These are phyloP conservation scores for Tipula unca DNA, from an alignment of 2,888 invertebrate genomes.

Conservation along the genomic window DNA sequence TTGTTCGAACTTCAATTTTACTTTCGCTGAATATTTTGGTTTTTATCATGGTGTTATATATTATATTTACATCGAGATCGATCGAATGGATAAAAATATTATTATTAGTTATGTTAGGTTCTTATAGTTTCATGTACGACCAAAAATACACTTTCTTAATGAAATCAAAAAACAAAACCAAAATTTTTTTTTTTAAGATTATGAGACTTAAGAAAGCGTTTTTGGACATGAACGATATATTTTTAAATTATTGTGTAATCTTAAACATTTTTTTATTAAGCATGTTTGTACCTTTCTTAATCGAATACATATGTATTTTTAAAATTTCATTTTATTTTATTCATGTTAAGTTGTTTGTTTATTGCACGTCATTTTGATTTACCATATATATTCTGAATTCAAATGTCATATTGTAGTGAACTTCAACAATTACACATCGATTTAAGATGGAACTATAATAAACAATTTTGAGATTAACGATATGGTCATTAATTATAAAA, in stretches of 20 bases:
- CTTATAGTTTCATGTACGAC: background rate
- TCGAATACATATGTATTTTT: background rate
- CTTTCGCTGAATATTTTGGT: background rate
- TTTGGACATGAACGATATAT: background rate
- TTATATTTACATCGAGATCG: background rate
- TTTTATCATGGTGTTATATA: background rate
- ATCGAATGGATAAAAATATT: background rate
- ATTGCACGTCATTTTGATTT: too few species aligned
- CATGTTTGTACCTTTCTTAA: background rate
- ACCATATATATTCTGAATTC: too few species aligned
- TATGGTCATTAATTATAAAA: too few species aligned
- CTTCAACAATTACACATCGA: too few species aligned
- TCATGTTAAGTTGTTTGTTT: too few species aligned
- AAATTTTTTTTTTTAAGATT: background rate
- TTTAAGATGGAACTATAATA: too few species aligned
- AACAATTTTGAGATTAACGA: too few species aligned
- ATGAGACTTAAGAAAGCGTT: background rate
- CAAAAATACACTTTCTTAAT: background rate
- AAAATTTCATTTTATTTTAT: too few species aligned
- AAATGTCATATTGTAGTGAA: too few species aligned
- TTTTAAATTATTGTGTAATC: background rate
- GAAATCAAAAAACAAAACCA: background rate
- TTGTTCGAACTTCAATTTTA: background rate
- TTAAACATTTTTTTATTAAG: background rate
- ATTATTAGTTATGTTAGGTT: too few species aligned